Evolutionary conservation across 2,888 invertebrate genomes (phyloP).

Genomic region (Alloscopus bannaensis): DNA sequence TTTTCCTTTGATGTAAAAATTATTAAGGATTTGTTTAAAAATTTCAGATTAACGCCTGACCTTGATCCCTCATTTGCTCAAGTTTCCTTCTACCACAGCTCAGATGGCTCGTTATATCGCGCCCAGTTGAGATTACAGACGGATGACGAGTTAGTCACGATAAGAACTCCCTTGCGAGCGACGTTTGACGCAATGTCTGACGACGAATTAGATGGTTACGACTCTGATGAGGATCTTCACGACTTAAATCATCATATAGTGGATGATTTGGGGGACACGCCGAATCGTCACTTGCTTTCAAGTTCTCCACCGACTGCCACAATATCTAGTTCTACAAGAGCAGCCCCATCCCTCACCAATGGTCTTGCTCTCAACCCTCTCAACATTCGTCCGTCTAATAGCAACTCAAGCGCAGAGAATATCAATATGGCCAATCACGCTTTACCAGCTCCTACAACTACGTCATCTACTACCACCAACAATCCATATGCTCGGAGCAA

Average conservation of each 20-base stretch:
- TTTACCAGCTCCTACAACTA: slow-evolving; percentile 47
- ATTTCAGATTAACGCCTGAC: slow-evolving; percentile 80
- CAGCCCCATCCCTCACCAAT: slow-evolving; percentile 40
- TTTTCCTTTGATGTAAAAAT: too few relatives aligned
- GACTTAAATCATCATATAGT: slow-evolving; percentile 50
- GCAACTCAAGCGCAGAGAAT: slow-evolving; percentile 31
- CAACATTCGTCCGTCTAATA: slow-evolving; percentile 11
- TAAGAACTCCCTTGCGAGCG: slow-evolving; percentile 66
- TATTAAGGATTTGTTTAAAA: too few relatives aligned
- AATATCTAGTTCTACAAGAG: slow-evolving; percentile 31
- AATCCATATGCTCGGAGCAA: slow-evolving; percentile 20
- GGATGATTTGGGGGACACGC: slow-evolving; percentile 58
- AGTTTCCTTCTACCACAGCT: slow-evolving; percentile 82
- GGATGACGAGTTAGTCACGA: slow-evolving; percentile 58
- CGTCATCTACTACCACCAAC: slow-evolving; percentile 45
- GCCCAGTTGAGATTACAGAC: slow-evolving; percentile 43
- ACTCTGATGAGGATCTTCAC: slow-evolving; percentile 49
- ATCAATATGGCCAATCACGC: slow-evolving; percentile 49
- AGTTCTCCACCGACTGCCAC: slow-evolving; percentile 42
- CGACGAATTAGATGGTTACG: slow-evolving; percentile 64
- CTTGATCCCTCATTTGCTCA: slow-evolving; percentile 81
- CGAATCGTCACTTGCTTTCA: slow-evolving; percentile 46
- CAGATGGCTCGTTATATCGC: slow-evolving; percentile 67
- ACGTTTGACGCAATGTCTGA: slow-evolving; percentile 68
- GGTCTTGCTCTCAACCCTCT: slow-evolving; percentile 56